phyloP scores from a whole-genome alignment of 1,140 invertebrate species.

The Pteromalus puparum region DNA sequence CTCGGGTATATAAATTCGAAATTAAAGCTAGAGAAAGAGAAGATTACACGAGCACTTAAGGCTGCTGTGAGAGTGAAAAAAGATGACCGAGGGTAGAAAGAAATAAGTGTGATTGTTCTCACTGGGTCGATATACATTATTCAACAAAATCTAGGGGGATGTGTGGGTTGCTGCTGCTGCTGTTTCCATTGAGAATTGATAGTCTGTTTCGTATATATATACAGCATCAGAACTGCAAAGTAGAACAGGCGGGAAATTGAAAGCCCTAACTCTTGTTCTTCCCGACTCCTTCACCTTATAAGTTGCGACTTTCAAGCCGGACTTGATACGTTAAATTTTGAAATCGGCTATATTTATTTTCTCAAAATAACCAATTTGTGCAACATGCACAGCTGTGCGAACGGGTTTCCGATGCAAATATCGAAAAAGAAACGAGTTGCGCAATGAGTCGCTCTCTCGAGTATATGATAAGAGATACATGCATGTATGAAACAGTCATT shows the following conservation, averaged over 20 bases:
- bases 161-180: not conserved
- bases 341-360: not conserved
- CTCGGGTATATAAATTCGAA: not conserved
- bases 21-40: not conserved
- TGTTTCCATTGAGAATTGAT: not conserved
- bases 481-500: not conserved
- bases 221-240: not conserved
- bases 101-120: not conserved
- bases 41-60: not conserved
- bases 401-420: not conserved
- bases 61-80: not conserved
- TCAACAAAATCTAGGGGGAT: constrained; percentile 13
- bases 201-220: not conserved
- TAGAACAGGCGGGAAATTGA: constrained; percentile 11
- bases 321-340: too few relatives aligned
- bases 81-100: not conserved
- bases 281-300: not conserved
- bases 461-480: not conserved
- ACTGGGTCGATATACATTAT: constrained; percentile 19
- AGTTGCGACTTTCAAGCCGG: too few relatives aligned
- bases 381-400: not conserved
- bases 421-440: not conserved
- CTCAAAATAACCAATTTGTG: not conserved
- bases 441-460: too few relatives aligned
- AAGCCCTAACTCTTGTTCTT: not conserved